Evolutionary conservation across 1,140 invertebrate species (phyloP), one percentile per base, ranked within the genome.

Genomic region (Zaprionus ghesquierei): DNA sequence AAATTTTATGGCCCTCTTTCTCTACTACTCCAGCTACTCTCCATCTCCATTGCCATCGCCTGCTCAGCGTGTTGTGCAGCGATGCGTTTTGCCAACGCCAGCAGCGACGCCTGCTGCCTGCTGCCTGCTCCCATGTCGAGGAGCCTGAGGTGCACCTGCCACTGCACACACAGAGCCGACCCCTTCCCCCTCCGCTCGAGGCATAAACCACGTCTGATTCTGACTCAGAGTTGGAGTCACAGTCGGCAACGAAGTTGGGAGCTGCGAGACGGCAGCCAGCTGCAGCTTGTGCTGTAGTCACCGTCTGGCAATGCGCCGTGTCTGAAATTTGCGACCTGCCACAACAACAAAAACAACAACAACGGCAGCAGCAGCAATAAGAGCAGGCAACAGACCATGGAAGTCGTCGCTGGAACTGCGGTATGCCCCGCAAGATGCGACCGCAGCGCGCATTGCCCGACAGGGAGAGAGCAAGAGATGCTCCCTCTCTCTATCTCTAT

Each of bases 241-340:
- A 20, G 41, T 22, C 22, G 41, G n/a, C n/a, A n/a, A n/a, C n/a
- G n/a, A 20, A 46, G 41, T 22, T 46, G 41, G 18, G n/a, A n/a
- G n/a, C n/a, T n/a, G n/a, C n/a, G n/a, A 46, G 41, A 46, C 41
- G 15, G 41, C 6, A 53, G 22, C 38, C 33, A 23, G 18, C 20
- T 20, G 12, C 54, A 29, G 25, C 22, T 25, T 25, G n/a, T 13
- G 29, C 13, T 54, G 15, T 35, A 79, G 59, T 76, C 64, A 81
- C 62, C 66, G 78, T 81, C 74, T 81, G 74, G 64, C 79, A 77
- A 77, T 81, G 68, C 59, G 71, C 77, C 46, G 68, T 25, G 69
- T 63, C 72, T 79, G 71, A 79, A 72, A 72, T 66, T 77, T 72
- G 77, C 75, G 76, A 78, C 73, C 74, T 78, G 68, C 75, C 74